Conservation (phyloP, 2,797 vertebrate genomes). For the Iguana delicatissima region DNA sequence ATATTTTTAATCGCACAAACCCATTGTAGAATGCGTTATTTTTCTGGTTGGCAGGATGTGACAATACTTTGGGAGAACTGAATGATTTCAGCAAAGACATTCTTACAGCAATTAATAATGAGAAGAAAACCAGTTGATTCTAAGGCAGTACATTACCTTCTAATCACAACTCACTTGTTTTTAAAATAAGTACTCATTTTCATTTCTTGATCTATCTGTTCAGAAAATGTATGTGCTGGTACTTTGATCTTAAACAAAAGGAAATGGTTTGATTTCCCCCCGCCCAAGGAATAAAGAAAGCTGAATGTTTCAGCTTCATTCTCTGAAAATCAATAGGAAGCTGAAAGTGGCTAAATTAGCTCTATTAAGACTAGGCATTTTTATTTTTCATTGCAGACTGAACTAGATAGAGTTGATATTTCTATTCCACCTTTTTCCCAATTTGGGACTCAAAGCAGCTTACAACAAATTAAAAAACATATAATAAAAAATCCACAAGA, state of each 20-base stretch:
- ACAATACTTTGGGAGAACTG: background rate
- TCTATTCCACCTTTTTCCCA: no score
- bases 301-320: background rate
- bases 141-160: background rate
- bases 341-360: background rate
- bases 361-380: background rate
- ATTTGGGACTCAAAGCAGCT: no score
- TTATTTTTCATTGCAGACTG: background rate
- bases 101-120: background rate
- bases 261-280: no score
- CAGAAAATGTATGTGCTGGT: background rate
- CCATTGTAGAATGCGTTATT: background rate
- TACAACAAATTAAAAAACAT: no score
- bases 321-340: background rate
- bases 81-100: background rate
- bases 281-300: background rate
- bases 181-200: background rate
- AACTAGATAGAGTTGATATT: no score
- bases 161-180: constrained; percentile 9
- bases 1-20: constrained; percentile 21
- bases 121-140: background rate
- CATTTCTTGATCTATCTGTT: constrained; percentile 15
- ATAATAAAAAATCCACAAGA: no score
- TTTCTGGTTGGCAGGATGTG: background rate
- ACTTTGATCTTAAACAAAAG: background rate